These are phyloP conservation scores for Girardinus metallicus DNA, from an alignment of 2,797 vertebrate genomes.

Conservation along the genomic window DNA sequence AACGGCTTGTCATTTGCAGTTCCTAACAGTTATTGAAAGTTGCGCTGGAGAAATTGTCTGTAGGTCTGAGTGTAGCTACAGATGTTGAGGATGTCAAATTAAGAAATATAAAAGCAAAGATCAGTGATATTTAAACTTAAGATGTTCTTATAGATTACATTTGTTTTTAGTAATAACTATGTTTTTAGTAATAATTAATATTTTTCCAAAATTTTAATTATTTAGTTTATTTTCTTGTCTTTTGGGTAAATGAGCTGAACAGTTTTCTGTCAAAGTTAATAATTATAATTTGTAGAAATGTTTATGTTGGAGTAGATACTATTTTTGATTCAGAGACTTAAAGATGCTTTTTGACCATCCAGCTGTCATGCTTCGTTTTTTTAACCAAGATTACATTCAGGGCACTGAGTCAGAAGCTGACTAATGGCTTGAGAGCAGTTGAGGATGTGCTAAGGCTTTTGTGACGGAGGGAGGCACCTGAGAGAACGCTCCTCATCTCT, in stretches of 20 bases:
- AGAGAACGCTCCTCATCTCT: slow-evolving; percentile 59
- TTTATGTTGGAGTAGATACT: slow-evolving; percentile 18
- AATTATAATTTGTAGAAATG: not conserved
- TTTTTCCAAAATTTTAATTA: not conserved
- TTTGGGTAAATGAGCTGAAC: not conserved
- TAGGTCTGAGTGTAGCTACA: not conserved
- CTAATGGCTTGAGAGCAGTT: slow-evolving; percentile 82
- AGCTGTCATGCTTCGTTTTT: slow-evolving; percentile 28
- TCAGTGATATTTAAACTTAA: not conserved
- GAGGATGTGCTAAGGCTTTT: slow-evolving; percentile 53
- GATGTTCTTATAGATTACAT: not conserved
- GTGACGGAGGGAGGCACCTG: slow-evolving; percentile 74
- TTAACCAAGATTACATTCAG: slow-evolving; percentile 62
- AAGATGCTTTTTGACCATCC: slow-evolving; percentile 48
- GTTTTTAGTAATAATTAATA: too few relatives aligned
- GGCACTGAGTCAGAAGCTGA: slow-evolving; percentile 71
- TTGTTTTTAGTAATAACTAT: not conserved
- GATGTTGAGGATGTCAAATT: not conserved
- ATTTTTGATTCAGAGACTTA: slow-evolving; percentile 60
- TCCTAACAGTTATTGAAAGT: not conserved
- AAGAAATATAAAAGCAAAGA: not conserved
- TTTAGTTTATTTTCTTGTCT: not conserved
- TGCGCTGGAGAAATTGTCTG: not conserved
- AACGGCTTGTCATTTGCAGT: not conserved
- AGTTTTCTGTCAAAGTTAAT: not conserved